Base-by-base conservation (phyloP, 2,113 vertebrate species). In the Prinia subflava region DNA sequence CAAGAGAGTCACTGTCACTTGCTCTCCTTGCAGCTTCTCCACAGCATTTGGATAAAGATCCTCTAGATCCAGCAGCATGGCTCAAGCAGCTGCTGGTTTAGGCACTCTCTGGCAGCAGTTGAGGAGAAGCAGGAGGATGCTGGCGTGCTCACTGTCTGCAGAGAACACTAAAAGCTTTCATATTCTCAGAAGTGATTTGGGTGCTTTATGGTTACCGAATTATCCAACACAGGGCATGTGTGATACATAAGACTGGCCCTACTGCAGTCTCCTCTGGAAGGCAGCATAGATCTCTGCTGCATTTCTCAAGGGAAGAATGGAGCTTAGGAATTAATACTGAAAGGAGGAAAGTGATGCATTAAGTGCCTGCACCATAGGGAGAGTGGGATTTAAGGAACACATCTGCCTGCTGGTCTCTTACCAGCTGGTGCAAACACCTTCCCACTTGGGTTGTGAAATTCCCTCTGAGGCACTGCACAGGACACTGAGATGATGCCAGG, bases 201-300 rank as follows among this genome's bases (percentile, higher is more conserved):
- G 33, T 86, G 31, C 22, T 28, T 83, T 42, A 35, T 11, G 17
- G 50, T 11, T 46, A 9, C 22, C 28, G 63, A 90, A 57, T 89
- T 41, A 60, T 13, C 75, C 37, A 52, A 0, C 53, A 31, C 0
- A 0, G 8, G 2, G 7, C 5, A 22, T 0, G 1, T 63, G 44
- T 79, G 75, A 22, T 23, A 13, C 13, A 5, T 14, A 18, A 80
- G 3, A 9, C 25, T 73, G 77, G 24, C 28, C 50, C 76, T 65
- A 5, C 37, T 69, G 37, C 28, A 37, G 31, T 11, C 46, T 53
- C 20, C 71, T 93, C 55, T 64, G 30, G 44, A 59, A 94, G 74
- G 53, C 39, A 63, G 20, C 27, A 17, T 3, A 68, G 65, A 64
- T 75, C 39, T 63, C 52, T 56, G 37, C 27, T 73, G 17, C 57